A percentile compares a stretch with the other conserved stretches of the same genome.
These are phyloP conservation scores for Todus mexicanus DNA, from an alignment of 2,797 vertebrate species.

Conservation along the genomic window DNA sequence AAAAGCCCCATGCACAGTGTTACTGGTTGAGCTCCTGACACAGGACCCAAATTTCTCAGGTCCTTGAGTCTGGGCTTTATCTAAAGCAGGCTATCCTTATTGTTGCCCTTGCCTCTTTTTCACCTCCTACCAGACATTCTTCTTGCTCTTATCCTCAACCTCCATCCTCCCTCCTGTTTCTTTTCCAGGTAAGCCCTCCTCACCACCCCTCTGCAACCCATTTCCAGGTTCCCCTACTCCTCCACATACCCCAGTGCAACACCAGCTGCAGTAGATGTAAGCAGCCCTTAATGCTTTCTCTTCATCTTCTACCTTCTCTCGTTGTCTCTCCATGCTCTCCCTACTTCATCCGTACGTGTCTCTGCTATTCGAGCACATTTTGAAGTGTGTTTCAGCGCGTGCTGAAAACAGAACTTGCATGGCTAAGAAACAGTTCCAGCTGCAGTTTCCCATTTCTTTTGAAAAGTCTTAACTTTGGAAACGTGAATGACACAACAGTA, in stretches of 20 bases:
- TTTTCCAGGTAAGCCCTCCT: background rate
- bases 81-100: background rate
- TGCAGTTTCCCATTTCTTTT: background rate
- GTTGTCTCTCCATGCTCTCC: background rate
- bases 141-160: background rate
- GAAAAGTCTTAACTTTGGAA: background rate
- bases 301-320: background rate
- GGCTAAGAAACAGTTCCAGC: background rate
- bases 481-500: background rate
- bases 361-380: background rate
- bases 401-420: background rate
- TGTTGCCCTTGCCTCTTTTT: background rate
- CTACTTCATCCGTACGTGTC: background rate
- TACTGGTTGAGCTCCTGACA: background rate
- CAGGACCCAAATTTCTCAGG: background rate
- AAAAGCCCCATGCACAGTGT: rapidly evolving
- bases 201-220: background rate
- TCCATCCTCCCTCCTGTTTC: background rate
- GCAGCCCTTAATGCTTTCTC: background rate
- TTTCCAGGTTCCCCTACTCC: background rate
- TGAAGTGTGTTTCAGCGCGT: background rate
- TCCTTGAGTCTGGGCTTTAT: background rate
- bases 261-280: background rate
- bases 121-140: background rate
- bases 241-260: background rate